Evolutionary conservation across 2,113 vertebrate genomes (phyloP).

Genomic region (Leptosomus discolor): DNA sequence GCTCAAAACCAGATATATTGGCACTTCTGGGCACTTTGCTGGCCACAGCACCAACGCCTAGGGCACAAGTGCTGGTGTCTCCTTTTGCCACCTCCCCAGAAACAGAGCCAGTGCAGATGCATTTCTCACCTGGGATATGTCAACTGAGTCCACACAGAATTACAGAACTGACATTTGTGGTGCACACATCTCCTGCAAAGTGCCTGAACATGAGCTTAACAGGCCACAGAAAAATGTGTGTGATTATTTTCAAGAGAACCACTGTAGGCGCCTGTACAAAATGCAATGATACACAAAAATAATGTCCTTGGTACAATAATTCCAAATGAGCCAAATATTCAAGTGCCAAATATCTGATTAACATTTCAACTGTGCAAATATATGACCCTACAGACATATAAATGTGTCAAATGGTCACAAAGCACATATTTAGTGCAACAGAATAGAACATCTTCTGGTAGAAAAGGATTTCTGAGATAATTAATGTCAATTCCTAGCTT

Average conservation of each 20-base stretch:
- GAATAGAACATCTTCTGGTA: background rate
- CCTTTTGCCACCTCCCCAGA: background rate
- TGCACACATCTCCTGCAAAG: background rate
- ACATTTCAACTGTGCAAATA: background rate
- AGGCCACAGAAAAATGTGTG: background rate
- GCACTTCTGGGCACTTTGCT: background rate
- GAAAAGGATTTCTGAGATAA: background rate
- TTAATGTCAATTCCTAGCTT: background rate
- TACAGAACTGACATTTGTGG: background rate
- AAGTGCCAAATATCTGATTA: background rate
- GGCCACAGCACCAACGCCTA: background rate
- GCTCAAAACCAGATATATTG: background rate
- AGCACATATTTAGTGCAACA: background rate
- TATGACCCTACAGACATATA: background rate
- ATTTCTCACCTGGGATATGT: background rate
- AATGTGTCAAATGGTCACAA: background rate
- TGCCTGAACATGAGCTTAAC: background rate
- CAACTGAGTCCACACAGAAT: background rate
- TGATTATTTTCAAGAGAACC: background rate
- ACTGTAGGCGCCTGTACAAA: accelerated
- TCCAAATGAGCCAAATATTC: background rate
- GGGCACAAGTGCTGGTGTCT: background rate
- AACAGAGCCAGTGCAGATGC: background rate
- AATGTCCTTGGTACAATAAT: background rate
- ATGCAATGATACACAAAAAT: background rate